Evolutionary conservation across 2,113 vertebrate genomes (phyloP).

Genomic region (Psilopsiagon aymara): DNA sequence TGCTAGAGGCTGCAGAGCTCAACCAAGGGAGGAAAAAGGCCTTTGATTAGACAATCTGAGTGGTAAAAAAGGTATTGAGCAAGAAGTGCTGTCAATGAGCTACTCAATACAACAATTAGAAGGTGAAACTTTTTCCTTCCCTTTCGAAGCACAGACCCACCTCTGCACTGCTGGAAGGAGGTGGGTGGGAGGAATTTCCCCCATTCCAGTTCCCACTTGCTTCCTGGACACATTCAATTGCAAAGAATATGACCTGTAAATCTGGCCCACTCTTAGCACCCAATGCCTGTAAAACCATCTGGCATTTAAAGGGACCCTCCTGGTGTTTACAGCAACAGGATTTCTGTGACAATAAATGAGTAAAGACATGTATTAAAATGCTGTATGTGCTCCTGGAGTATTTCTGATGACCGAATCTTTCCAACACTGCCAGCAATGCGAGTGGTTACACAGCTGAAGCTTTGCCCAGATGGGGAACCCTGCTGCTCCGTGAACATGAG

Average conservation of each 20-base stretch:
- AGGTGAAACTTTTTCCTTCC: constrained; percentile 67
- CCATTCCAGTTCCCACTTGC: constrained; percentile 3
- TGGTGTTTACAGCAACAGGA: not conserved
- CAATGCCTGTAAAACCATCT: not conserved
- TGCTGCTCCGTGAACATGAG: not conserved
- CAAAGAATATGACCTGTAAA: constrained; percentile 43
- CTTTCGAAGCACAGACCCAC: constrained; percentile 40
- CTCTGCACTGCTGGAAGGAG: constrained; percentile 46
- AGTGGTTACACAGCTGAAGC: not conserved
- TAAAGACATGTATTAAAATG: not conserved
- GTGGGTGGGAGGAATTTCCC: constrained; percentile 44
- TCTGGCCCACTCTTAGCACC: not conserved
- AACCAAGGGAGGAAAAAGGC: constrained; percentile 68
- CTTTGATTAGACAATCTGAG: constrained; percentile 77
- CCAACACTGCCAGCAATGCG: not conserved
- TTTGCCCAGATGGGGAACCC: not conserved
- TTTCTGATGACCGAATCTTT: constrained; percentile 17
- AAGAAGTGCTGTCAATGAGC: constrained; percentile 57
- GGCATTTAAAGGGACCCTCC: not conserved
- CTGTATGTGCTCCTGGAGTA: not conserved
- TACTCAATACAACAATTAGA: constrained; percentile 71
- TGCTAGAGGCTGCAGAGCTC: constrained; percentile 57
- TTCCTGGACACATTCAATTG: constrained; percentile 9
- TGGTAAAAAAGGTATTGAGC: constrained; percentile 70
- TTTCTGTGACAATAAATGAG: constrained; percentile 3